These are phyloP conservation scores for Asarcornis scutulata DNA, from an alignment of 2,113 vertebrate genomes.

Conservation along the genomic window DNA sequence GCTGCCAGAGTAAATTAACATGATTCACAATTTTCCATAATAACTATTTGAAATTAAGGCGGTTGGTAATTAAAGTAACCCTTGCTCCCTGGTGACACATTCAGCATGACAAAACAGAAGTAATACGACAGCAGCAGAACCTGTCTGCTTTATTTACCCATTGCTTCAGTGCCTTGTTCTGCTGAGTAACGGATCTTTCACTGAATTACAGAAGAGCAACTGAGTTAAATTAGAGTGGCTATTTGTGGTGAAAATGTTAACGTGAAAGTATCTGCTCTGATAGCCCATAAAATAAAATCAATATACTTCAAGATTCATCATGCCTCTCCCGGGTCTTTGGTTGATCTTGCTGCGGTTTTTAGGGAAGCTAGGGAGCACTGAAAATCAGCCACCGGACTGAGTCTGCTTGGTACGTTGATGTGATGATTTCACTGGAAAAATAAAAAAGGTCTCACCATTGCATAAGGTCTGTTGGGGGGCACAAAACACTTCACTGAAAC, in stretches of 20 bases:
- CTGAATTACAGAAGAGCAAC: conserved; percentile 29
- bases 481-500: neutral
- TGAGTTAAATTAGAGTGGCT: conserved; percentile 20
- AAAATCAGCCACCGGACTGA: rapidly evolving
- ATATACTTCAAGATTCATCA: conserved; percentile 8
- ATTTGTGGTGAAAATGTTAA: conserved; percentile 39
- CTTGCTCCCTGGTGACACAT: conserved; percentile 43
- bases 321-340: neutral
- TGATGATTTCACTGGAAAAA: neutral
- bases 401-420: neutral
- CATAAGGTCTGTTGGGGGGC: neutral
- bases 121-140: neutral
- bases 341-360: conserved; percentile 5
- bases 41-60: conserved; percentile 62
- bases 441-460: neutral
- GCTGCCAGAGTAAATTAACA: conserved; percentile 69
- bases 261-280: neutral
- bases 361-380: neutral
- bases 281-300: conserved; percentile 17
- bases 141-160: conserved; percentile 15
- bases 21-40: conserved; percentile 41
- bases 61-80: conserved; percentile 68
- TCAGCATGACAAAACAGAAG: conserved; percentile 30
- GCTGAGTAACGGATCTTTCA: neutral
- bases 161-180: conserved; percentile 24